Conservation (phyloP, 2,888 invertebrate genomes). For the Alviniconcha strummeri region DNA sequence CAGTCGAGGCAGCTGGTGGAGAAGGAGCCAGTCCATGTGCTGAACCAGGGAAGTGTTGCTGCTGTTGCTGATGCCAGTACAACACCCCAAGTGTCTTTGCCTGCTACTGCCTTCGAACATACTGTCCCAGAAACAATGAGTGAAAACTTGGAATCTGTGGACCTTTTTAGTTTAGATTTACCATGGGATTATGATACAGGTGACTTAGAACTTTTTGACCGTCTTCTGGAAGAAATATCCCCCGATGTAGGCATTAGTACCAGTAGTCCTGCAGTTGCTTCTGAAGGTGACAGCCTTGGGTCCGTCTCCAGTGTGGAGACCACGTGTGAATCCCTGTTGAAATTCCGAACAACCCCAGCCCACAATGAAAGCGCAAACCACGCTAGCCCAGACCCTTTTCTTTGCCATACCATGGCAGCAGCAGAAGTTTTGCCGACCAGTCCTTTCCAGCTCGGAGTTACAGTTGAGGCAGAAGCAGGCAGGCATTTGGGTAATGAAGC, state of each 20-base stretch:
- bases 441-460: neutral
- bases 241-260: neutral
- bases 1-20: too few species aligned
- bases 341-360: too few species aligned
- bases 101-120: neutral
- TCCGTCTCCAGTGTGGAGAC: too few species aligned
- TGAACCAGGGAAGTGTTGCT: neutral
- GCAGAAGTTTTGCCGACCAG: neutral
- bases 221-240: neutral
- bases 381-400: neutral
- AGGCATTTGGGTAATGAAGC: neutral
- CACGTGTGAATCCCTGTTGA: too few species aligned
- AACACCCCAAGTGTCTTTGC: neutral
- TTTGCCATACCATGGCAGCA: neutral
- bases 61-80: neutral
- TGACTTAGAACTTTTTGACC: constrained; percentile 15
- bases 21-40: neutral
- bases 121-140: neutral
- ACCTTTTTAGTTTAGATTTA: neutral
- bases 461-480: neutral
- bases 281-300: too few species aligned
- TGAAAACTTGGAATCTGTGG: neutral
- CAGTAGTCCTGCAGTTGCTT: neutral
- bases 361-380: neutral
- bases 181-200: neutral